phyloP scores from a whole-genome alignment of 2,113 vertebrate species.

The Mustela lutreola region DNA sequence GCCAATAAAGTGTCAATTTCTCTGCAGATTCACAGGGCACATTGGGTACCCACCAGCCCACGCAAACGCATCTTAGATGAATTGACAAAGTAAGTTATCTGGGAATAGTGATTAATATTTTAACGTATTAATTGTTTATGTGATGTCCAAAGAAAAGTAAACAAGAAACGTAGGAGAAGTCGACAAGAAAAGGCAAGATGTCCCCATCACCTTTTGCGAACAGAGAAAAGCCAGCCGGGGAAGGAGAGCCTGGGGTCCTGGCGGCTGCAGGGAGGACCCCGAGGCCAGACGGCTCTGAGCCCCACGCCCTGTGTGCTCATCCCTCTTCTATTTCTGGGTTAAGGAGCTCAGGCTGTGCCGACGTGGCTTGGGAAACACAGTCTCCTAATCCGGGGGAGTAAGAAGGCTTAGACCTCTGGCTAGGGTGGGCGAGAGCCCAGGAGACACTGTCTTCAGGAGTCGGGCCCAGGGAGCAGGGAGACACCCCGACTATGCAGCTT shows the following conservation, averaged over 20 bases:
- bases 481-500: not conserved
- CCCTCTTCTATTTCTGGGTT: slow-evolving; percentile 62
- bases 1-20: not conserved
- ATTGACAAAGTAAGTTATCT: not conserved
- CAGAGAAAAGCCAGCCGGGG: not conserved
- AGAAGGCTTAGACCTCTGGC: slow-evolving; percentile 30
- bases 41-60: not conserved
- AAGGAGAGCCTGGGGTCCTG: too few species aligned
- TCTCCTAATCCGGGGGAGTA: slow-evolving; percentile 51
- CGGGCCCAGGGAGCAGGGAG: not conserved
- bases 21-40: not conserved
- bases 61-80: not conserved
- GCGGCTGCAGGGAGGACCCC: fast-evolving
- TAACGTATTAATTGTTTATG: not conserved
- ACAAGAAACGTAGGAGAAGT: not conserved
- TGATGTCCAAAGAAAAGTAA: not conserved
- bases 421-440: not conserved
- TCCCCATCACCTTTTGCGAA: not conserved
- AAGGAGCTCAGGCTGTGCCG: slow-evolving; percentile 63
- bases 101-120: not conserved
- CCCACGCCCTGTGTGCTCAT: not conserved
- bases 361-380: not conserved
- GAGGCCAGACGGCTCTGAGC: not conserved
- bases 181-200: not conserved
- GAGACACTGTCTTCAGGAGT: not conserved